Conservation (phyloP, 2,888 invertebrate species). For the Lycia hirtaria region DNA sequence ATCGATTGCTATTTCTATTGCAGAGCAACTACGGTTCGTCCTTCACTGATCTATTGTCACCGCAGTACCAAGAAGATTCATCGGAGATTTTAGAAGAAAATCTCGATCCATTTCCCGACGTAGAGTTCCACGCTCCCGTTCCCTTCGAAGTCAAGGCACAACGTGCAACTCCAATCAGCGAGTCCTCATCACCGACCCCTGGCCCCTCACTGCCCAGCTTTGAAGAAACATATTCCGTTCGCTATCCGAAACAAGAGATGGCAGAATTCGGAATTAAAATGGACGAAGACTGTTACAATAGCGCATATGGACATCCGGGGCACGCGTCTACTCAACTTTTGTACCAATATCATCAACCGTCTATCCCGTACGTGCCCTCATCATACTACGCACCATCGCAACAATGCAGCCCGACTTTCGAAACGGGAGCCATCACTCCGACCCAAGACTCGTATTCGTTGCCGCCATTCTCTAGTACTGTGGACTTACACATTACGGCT, state of each 20-base stretch:
- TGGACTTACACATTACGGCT: slow-evolving; percentile 89
- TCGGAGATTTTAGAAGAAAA: slow-evolving; percentile 89
- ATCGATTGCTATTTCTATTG: slow-evolving; percentile 77
- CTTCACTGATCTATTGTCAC: slow-evolving; percentile 91
- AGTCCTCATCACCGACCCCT: slow-evolving; percentile 73
- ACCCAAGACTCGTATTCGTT: slow-evolving; percentile 89
- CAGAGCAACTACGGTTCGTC: slow-evolving; percentile 92
- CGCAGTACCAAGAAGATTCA: slow-evolving; percentile 90
- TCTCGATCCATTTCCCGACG: slow-evolving; percentile 90
- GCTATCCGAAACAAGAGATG: slow-evolving; percentile 88
- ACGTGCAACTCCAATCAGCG: slow-evolving; percentile 74
- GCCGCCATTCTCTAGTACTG: slow-evolving; percentile 89
- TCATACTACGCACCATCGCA: slow-evolving; percentile 86
- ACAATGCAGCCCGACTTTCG: slow-evolving; percentile 83
- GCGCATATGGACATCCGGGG: slow-evolving; percentile 85
- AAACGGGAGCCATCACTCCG: slow-evolving; percentile 77
- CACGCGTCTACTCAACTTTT: slow-evolving; percentile 83
- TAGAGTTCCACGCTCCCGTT: slow-evolving; percentile 82
- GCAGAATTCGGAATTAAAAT: slow-evolving; percentile 90
- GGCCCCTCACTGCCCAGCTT: slow-evolving; percentile 92
- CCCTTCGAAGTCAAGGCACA: slow-evolving; percentile 76
- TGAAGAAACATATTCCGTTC: slow-evolving; percentile 94
- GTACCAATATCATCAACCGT: slow-evolving; percentile 86
- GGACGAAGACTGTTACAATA: slow-evolving; percentile 93
- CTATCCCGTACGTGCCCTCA: slow-evolving; percentile 83